Evolutionary conservation across 2,888 invertebrate genomes (phyloP), one percentile per base, ranked within the genome.

Genomic region (Spialia ferax): DNA sequence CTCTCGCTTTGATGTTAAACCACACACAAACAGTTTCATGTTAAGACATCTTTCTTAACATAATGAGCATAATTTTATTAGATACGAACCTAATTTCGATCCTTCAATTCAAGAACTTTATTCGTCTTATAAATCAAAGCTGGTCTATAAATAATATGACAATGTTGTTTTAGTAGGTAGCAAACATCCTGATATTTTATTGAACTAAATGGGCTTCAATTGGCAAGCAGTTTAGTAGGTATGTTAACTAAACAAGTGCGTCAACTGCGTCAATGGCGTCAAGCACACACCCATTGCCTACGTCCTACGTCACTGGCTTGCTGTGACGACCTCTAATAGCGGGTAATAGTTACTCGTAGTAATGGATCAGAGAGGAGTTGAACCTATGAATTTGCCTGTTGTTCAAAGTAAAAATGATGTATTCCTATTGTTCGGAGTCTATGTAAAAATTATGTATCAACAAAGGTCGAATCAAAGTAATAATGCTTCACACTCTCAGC

Each of bases 191-290:
- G 70, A 73, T 74, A 69, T 71, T 80, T 77, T 73, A 87, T 84
- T 85, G 75, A 73, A 74, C 73, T 74, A 79, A 86, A 86, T 86
- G 77, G 79, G 65, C 70, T 74, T 77, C 82, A 76, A 78, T 77
- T 78, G 76, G 57, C 15, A 35, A 52, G 63, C 42, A 48, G 18
- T 48, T 48, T 6, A 62, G 52, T 52, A 18, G 10, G 8, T 29
- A 55, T 13, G 6, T 13, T 13, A 2, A 38, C 4, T 48, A 7
- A 15, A 0, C n/a, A n/a, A 38, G n/a, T 35, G 32, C 32, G 32
- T 32, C 35, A 38, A n/a, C 3, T 38, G 35, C 13, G 13, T 38
- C 35, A 38, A 38, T 54, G 67, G 72, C 74, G 75, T 75, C 77
- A 77, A 48, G 45, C 50, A 73, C 74, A 74, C 73, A 72, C 73